These are phyloP conservation scores for Steromphala cineraria DNA, from an alignment of 2,888 invertebrate genomes.

Conservation along the genomic window DNA sequence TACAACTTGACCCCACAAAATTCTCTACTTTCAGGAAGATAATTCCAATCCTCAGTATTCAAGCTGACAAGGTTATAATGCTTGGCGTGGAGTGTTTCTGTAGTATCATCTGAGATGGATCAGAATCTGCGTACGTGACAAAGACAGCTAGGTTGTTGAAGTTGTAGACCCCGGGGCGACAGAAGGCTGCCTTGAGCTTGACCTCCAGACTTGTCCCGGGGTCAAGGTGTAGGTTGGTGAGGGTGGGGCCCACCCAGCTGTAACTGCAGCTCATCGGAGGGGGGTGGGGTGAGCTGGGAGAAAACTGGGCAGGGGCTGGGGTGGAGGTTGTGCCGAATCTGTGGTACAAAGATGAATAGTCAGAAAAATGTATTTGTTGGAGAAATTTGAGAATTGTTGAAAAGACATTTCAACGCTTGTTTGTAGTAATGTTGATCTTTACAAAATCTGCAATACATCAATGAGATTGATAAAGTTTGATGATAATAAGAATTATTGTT, in stretches of 20 bases:
- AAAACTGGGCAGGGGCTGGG: not conserved
- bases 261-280: constrained; percentile 44
- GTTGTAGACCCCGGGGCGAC: constrained; percentile 72
- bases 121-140: constrained; percentile 57
- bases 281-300: not conserved
- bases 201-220: constrained; percentile 58
- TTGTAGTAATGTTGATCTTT: too few species aligned
- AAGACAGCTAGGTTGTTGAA: constrained; percentile 68
- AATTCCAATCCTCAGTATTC: not conserved
- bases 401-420: not conserved
- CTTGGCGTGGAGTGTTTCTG: constrained; percentile 67
- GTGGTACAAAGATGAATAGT: not conserved
- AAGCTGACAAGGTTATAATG: constrained; percentile 34
- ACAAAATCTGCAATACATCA: too few species aligned
- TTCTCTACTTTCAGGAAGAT: too few species aligned
- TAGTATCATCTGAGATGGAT: constrained; percentile 64
- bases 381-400: not conserved
- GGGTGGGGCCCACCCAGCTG: constrained; percentile 71
- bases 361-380: not conserved
- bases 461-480: too few species aligned
- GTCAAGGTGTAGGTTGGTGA: constrained; percentile 59
- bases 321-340: constrained; percentile 16
- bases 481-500: too few species aligned
- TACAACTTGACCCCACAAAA: not conserved
- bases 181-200: constrained; percentile 66